Base-by-base conservation (phyloP, 2,113 vertebrate species). In the Propithecus coquereli region DNA sequence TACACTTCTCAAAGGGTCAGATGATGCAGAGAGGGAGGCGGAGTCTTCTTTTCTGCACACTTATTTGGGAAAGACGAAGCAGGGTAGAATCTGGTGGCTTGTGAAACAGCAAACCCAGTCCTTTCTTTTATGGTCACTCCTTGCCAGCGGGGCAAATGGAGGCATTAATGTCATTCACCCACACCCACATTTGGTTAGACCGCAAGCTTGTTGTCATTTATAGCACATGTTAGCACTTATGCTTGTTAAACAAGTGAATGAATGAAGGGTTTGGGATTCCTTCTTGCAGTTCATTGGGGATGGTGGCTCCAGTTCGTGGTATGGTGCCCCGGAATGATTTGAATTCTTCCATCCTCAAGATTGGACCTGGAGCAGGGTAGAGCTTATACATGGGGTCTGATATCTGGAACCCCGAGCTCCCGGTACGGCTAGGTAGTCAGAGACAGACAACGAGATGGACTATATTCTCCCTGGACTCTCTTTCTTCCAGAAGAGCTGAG, bases 1-100 rank as follows among this genome's bases (percentile, higher is more conserved):
- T 9, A 34, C n/a, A 5, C 61, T 47, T 86, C 34, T 87, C 25
- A 8, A 43, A 84, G 81, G 59, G 47, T 47, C 45, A 30, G 45
- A n/a, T 18, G 30, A 37, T 12, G n/a, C 32, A 13, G 43, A 45
- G 11, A 37, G 25, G 8, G 10, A 3, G 0, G 0, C 1, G 11
- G 52, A 20, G 37, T 6, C 6, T 59, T 82, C 47, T 80, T 88
- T 45, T 57, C 18, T 27, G 68, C 12, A 45, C 3, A 14, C 88
- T 70, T n/a, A 8, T 76, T 47, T 37, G 63, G 23, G 52, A 52
- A 45, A 11, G 6, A 52, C 6, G 47, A 84, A 71, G 40, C 17
- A 54, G n/a, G 12, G 12, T 45, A 61, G 79, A 45, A 66, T 43
- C 47, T 16, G 18, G 40, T 30, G 59, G 65, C 18, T 91, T 93